Evolutionary conservation across 2,113 vertebrate genomes (phyloP).

Genomic region (Piprites chloris): DNA sequence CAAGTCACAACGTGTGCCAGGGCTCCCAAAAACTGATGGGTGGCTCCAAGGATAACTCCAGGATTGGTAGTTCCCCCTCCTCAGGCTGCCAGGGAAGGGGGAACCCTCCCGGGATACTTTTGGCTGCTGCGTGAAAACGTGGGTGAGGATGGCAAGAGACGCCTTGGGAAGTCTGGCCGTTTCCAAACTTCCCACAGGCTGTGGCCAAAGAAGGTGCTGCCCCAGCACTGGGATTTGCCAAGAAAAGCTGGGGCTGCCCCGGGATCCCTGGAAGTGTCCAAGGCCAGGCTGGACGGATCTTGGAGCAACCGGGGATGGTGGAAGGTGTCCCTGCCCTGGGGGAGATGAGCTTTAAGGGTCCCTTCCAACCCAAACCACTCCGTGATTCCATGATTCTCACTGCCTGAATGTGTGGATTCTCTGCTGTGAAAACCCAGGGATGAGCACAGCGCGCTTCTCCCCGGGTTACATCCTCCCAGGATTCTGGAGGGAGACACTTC

Average conservation of each 20-base stretch:
- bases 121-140: accelerated
- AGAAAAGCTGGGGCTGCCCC: not conserved
- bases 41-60: not conserved
- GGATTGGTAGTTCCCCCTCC: accelerated
- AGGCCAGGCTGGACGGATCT: accelerated
- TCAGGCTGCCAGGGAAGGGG: accelerated
- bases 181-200: not conserved
- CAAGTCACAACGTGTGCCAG: accelerated
- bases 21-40: accelerated
- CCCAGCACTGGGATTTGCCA: not conserved
- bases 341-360: not conserved
- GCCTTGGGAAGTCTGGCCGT: accelerated
- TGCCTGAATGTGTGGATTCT: accelerated
- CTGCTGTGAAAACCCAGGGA: not conserved
- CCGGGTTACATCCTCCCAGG: not conserved
- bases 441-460: not conserved
- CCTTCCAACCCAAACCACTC: not conserved
- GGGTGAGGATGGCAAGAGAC: not conserved
- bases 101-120: not conserved
- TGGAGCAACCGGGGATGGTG: accelerated
- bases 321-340: not conserved
- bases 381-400: not conserved
- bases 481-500: not conserved
- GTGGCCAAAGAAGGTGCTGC: not conserved
- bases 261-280: not conserved